Percentiles rank a stretch among this genome's conserved stretches.
Evolutionary conservation across 2,888 invertebrate species (phyloP).

Genomic region (Plutella xylostella): DNA sequence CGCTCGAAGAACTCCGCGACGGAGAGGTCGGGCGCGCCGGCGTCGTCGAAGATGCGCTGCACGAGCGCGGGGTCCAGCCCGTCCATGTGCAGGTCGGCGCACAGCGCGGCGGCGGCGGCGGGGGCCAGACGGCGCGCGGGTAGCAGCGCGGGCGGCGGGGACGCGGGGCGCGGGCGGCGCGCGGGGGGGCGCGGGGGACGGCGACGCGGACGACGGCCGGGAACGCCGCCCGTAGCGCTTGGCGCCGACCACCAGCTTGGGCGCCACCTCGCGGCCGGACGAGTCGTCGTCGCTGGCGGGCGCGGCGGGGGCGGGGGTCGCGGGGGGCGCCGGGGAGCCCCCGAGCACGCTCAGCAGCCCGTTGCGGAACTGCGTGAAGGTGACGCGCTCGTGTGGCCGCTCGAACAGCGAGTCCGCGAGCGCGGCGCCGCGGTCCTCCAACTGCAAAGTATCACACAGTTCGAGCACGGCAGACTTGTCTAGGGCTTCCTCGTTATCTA

Average conservation of each 20-base stretch:
- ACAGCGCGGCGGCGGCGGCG: slow-evolving; percentile 37
- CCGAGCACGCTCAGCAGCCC: slow-evolving; percentile 79
- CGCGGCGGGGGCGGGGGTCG: slow-evolving; percentile 21
- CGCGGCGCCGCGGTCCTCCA: slow-evolving; percentile 77
- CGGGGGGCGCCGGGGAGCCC: slow-evolving; percentile 27
- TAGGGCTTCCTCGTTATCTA: slow-evolving; percentile 75
- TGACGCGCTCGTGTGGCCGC: slow-evolving; percentile 56
- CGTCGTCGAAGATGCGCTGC: slow-evolving; percentile 42
- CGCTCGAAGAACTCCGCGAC: slow-evolving; percentile 58
- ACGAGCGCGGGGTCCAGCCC: slow-evolving; percentile 41
- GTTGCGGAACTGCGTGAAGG: slow-evolving; percentile 82
- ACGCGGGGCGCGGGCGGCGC: slow-evolving; percentile 40
- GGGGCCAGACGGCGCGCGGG: slow-evolving; percentile 44
- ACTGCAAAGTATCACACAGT: slow-evolving; percentile 81
- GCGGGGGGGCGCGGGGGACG: slow-evolving; percentile 25
- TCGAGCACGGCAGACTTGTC: slow-evolving; percentile 74
- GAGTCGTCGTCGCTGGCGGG: slow-evolving; percentile 61
- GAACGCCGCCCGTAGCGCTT: slow-evolving; percentile 83
- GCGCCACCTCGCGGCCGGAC: slow-evolving; percentile 78
- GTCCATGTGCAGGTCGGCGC: slow-evolving; percentile 46
- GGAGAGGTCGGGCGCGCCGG: slow-evolving; percentile 34
- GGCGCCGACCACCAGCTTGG: slow-evolving; percentile 78
- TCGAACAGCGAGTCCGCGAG: slow-evolving; percentile 72
- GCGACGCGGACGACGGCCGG: slow-evolving; percentile 59
- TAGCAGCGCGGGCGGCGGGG: slow-evolving; percentile 21